Evolutionary conservation across 2,888 invertebrate genomes (phyloP).

Genomic region (Clusia tigrina): DNA sequence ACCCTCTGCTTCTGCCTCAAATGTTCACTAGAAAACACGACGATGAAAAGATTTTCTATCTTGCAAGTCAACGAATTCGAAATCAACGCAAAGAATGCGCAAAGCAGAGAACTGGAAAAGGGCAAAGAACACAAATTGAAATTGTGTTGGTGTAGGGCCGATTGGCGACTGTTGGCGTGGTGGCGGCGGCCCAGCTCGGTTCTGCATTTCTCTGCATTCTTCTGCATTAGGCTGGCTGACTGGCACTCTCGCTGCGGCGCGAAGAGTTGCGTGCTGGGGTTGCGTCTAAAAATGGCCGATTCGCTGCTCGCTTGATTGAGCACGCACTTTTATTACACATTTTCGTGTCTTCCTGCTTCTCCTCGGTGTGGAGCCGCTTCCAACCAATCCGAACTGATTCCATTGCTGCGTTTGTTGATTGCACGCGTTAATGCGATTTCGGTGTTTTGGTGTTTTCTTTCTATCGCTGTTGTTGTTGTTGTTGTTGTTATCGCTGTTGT

Average conservation of each 20-base stretch:
- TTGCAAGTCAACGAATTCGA: not conserved
- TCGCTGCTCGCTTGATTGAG: not conserved
- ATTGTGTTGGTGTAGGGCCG: constrained; percentile 4
- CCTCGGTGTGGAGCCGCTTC: not conserved
- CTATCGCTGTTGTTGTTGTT: not conserved
- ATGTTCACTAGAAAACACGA: not conserved
- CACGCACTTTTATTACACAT: not conserved
- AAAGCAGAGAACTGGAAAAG: no score
- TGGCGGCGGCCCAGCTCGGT: not conserved
- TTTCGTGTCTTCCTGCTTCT: not conserved
- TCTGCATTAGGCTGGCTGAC: no score
- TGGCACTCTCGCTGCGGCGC: not conserved
- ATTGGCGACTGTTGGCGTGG: not conserved
- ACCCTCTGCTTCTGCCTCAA: not conserved
- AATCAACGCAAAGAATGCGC: not conserved
- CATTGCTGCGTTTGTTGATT: not conserved
- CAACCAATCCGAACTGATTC: not conserved
- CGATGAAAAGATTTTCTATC: not conserved
- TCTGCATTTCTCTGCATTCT: not conserved
- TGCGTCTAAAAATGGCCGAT: not conserved
- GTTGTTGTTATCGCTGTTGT: not conserved
- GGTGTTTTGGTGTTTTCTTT: not conserved
- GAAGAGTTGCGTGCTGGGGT: not conserved
- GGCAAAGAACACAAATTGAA: not conserved
- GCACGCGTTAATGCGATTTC: constrained; percentile 6